Conservation (phyloP, 2,888 invertebrate genomes). For the Tinea pellionella region DNA sequence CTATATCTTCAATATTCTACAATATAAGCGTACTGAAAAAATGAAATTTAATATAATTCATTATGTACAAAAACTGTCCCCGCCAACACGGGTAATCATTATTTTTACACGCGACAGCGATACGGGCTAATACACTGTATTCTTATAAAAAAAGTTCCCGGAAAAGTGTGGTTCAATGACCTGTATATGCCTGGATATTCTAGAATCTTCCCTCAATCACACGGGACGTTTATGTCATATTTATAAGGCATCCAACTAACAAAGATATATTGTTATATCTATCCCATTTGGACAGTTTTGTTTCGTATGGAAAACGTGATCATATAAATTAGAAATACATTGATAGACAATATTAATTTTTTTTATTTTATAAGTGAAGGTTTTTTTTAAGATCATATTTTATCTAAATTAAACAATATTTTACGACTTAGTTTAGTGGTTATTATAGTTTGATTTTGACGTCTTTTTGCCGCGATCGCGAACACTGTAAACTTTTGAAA, state of each 20-base stretch:
- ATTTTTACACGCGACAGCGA: constrained; percentile 6
- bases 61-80: background rate
- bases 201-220: background rate
- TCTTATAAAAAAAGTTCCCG: constrained; percentile 7
- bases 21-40: no score
- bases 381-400: no score
- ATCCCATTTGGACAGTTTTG: background rate
- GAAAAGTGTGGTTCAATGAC: background rate
- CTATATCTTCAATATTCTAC: no score
- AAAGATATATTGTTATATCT: background rate
- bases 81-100: constrained; percentile 3
- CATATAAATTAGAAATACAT: no score
- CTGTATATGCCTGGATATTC: background rate
- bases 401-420: no score
- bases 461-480: no score
- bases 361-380: no score
- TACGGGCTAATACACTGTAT: constrained; percentile 8
- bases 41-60: background rate
- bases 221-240: constrained; percentile 12
- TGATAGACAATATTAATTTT: no score
- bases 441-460: no score
- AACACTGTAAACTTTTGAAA: no score
- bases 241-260: constrained; percentile 6
- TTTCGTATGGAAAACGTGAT: background rate
- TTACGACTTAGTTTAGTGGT: no score